phyloP scores from a whole-genome alignment of 2,113 vertebrate species.

The Corythornis madagascariensis region DNA sequence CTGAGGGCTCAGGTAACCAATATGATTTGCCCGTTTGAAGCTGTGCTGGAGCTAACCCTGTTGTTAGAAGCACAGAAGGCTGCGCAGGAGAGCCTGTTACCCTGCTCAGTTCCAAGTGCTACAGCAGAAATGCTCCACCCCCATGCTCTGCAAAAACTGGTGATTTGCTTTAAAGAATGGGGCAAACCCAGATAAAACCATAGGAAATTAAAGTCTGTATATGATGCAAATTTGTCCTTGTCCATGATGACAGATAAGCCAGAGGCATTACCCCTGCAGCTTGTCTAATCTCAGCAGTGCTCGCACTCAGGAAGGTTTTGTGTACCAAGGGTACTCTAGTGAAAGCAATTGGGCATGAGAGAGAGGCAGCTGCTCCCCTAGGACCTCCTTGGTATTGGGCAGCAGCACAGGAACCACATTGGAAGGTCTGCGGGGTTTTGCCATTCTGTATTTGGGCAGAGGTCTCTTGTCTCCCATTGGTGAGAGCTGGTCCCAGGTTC shows the following conservation, averaged over 20 bases:
- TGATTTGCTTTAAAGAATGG: neutral
- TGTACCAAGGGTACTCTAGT: neutral
- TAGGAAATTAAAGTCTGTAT: constrained; percentile 29
- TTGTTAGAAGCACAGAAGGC: neutral
- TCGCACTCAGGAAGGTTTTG: neutral
- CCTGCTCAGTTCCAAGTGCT: neutral
- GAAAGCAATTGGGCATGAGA: rapidly evolving
- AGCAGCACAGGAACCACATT: neutral
- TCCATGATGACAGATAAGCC: neutral
- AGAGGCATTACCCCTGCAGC: rapidly evolving
- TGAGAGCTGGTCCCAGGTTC: rapidly evolving
- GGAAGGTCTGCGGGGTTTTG: neutral
- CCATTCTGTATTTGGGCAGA: neutral
- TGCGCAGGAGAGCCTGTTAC: neutral
- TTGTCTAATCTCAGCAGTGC: neutral
- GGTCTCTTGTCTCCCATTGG: rapidly evolving
- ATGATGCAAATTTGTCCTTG: neutral
- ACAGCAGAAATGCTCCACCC: neutral
- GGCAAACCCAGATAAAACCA: rapidly evolving
- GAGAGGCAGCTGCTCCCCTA: neutral
- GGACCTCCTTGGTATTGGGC: rapidly evolving
- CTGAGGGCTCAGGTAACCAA: neutral
- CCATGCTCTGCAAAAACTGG: neutral
- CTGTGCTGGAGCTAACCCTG: neutral
- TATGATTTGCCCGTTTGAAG: neutral